phyloP scores from a whole-genome alignment of 2,113 vertebrate genomes.

The Campylomormyrus tamandua region DNA sequence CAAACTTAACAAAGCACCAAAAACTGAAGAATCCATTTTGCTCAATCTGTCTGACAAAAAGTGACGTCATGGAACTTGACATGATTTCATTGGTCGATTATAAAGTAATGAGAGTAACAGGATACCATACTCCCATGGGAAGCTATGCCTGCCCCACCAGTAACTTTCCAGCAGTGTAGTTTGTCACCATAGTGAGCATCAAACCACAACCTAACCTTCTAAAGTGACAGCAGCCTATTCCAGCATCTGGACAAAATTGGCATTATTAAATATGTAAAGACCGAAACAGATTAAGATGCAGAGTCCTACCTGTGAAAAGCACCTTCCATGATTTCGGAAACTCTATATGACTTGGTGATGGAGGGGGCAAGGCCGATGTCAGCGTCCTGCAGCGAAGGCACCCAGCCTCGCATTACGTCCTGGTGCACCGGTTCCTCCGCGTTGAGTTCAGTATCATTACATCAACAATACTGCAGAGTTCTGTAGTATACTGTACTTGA shows the following conservation, averaged over 20 bases:
- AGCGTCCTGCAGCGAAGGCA: not conserved
- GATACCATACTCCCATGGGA: conserved; percentile 1
- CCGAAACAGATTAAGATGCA: not conserved
- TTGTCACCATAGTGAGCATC: not conserved
- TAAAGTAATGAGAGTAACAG: conserved; percentile 27
- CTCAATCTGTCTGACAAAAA: not conserved
- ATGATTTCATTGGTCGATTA: conserved; percentile 21
- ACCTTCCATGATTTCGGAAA: not conserved
- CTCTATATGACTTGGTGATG: not conserved
- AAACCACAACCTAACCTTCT: not conserved
- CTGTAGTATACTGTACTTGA: not conserved
- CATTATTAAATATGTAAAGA: not conserved
- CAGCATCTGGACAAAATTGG: not conserved
- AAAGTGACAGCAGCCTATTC: not conserved
- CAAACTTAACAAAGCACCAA: not conserved
- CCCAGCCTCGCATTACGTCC: not conserved
- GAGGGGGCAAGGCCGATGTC: not conserved
- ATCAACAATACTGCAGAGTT: not conserved
- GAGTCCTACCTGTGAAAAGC: conserved; percentile 2
- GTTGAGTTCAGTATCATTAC: conserved; percentile 18
- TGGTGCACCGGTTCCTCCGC: not conserved
- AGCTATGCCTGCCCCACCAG: not conserved
- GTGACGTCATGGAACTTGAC: conserved; percentile 17
- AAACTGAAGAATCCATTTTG: not conserved
- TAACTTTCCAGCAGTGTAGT: not conserved